Evolutionary conservation across 2,888 invertebrate genomes (phyloP), one percentile per base, ranked within the genome.

Genomic region (Thalpophila matura): DNA sequence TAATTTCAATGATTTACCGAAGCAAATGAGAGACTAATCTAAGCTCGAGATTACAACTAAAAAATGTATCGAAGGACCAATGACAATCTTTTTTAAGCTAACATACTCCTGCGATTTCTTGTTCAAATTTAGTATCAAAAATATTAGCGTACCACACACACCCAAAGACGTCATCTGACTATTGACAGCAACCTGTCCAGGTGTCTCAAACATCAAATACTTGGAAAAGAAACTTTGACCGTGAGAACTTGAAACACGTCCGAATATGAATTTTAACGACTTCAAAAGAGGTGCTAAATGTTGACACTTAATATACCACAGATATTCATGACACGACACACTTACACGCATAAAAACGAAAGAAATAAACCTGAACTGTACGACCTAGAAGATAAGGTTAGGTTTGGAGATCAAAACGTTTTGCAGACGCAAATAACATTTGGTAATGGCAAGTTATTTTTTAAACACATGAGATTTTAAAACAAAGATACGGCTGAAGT

Each of bases 221-320:
- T 68, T 38, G 45, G 77, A 81, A 74, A 56, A 66, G 63, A 68
- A 64, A 64, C 69, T 64, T 63, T 71, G 68, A 64, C 72, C 79
- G 81, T 82, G 81, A 76, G 81, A 82, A 81, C 69, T 66, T 49
- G 29, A 75, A 66, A 73, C 62, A 66, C 61, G 71, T 69, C 64
- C 45, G 67, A 81, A 83, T 81, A 79, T 73, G 77, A 81, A 81
- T 81, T 65, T 81, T 78, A 77, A 82, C 69, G 81, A 82, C 72
- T 73, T 70, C 73, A 72, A 77, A 76, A 78, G 73, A 83, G 70
- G 83, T 78, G 81, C 78, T 83, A 83, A 82, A 76, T 69, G 81
- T 76, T 82, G 76, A 76, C 81, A 82, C 81, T 74, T 79, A 76
- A 82, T 76, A 80, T 73, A 73, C 74, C 79, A 71, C 68, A 58